A percentile compares a stretch with the other conserved stretches of the same genome.
phyloP scores from a whole-genome alignment of 2,888 invertebrate species.

The Agrochola circellaris region DNA sequence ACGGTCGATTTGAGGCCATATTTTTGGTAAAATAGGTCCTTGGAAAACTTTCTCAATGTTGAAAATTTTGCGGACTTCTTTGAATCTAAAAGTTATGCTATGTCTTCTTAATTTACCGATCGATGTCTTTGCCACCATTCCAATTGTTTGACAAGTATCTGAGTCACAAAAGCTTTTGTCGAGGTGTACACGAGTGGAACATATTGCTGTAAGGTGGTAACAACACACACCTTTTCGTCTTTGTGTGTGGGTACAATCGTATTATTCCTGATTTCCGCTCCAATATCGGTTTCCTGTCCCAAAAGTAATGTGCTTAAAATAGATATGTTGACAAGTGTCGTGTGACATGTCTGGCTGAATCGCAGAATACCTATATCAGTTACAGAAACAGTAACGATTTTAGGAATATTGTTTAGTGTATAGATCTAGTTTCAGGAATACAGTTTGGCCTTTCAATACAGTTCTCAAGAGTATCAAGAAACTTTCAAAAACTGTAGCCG shows the following conservation, averaged over 20 bases:
- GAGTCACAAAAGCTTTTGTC: not conserved
- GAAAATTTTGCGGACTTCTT: slow-evolving; percentile 11
- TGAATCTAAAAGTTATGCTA: slow-evolving; percentile 23
- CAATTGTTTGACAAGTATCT: slow-evolving; percentile 6
- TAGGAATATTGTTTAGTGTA: no score
- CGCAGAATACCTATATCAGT: not conserved
- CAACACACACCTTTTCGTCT: slow-evolving; percentile 19
- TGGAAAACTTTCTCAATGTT: slow-evolving; percentile 32
- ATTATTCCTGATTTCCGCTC: slow-evolving; percentile 45
- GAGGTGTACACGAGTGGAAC: slow-evolving; percentile 5
- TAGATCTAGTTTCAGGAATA: not conserved
- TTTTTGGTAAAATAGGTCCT: slow-evolving; percentile 35
- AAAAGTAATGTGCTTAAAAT: slow-evolving; percentile 15
- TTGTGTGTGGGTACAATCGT: slow-evolving; percentile 20
- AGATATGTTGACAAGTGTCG: slow-evolving; percentile 5
- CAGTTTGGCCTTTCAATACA: not conserved
- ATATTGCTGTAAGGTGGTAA: not conserved
- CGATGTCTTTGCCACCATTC: not conserved
- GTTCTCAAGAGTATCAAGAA: no score
- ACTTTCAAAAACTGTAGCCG: not conserved
- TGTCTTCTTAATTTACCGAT: slow-evolving; percentile 18
- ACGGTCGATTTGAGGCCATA: slow-evolving; percentile 34
- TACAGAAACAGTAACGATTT: not conserved
- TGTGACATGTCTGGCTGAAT: not conserved
- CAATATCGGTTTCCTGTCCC: slow-evolving; percentile 20